Evolutionary conservation across 2,113 vertebrate species (phyloP).

Genomic region (Perognathus longimembris): DNA sequence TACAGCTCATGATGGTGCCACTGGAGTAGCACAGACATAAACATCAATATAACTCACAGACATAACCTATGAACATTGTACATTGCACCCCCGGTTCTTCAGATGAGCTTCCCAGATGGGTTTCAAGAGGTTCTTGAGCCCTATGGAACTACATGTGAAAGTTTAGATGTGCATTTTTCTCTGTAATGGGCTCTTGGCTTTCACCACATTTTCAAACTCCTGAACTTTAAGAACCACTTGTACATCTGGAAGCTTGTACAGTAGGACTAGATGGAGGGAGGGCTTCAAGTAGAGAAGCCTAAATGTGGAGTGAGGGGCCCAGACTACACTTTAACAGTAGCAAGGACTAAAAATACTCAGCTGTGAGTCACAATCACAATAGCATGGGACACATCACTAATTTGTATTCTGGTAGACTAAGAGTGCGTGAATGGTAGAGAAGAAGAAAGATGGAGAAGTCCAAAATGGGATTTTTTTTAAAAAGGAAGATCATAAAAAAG

Average conservation of each 20-base stretch:
- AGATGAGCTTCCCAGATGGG: neutral
- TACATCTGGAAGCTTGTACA: neutral
- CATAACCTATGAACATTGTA: no score
- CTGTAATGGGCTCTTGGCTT: neutral
- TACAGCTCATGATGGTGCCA: neutral
- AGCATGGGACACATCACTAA: neutral
- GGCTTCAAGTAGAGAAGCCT: neutral
- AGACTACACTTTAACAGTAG: neutral
- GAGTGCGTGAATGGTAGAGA: neutral
- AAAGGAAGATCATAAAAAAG: conserved; percentile 5
- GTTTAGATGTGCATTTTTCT: neutral
- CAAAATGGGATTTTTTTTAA: neutral
- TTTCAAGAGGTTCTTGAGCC: neutral
- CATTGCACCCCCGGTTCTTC: neutral
- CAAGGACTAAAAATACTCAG: neutral
- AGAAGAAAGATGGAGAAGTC: neutral
- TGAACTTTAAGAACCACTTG: neutral
- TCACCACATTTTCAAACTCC: neutral
- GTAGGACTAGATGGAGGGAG: neutral
- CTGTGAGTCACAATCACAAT: neutral
- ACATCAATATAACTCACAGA: no score
- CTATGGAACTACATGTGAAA: neutral
- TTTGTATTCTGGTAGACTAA: neutral
- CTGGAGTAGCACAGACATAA: neutral
- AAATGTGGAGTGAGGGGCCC: neutral